phyloP scores from a whole-genome alignment of 2,888 invertebrate species.

The Drosophila flavopinicola region DNA sequence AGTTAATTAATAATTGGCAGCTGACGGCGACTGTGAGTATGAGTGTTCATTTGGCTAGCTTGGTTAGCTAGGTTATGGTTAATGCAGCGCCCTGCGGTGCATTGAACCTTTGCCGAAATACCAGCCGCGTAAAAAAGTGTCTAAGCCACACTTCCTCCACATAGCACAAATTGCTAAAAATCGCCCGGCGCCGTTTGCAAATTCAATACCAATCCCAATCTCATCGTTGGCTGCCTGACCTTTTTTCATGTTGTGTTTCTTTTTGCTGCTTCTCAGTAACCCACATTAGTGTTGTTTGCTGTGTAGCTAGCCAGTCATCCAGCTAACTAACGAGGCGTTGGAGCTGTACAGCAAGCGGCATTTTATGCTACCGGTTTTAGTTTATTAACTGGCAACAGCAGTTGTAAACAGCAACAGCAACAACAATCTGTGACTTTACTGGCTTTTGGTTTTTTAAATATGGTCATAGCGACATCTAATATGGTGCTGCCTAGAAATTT shows the following conservation, averaged over 20 bases:
- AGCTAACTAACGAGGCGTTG: slow-evolving; percentile 41
- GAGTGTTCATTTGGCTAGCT: slow-evolving; percentile 8
- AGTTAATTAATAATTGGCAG: slow-evolving; percentile 65
- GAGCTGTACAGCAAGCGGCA: slow-evolving; percentile 53
- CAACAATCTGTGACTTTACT: slow-evolving; percentile 60
- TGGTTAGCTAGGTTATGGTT: no score
- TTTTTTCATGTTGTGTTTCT: slow-evolving; percentile 17
- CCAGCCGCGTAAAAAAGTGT: not conserved
- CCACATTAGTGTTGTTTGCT: slow-evolving; percentile 40
- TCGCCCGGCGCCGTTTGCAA: slow-evolving; percentile 23
- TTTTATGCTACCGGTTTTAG: slow-evolving; percentile 74
- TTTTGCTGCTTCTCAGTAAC: slow-evolving; percentile 3
- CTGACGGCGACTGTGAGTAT: slow-evolving; percentile 11
- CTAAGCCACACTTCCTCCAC: not conserved
- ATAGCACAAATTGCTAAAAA: slow-evolving; percentile 36
- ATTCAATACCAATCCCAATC: slow-evolving; percentile 30
- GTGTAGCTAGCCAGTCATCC: slow-evolving; percentile 27
- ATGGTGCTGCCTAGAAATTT: slow-evolving; percentile 66
- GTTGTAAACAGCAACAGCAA: slow-evolving; percentile 20
- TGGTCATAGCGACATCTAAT: slow-evolving; percentile 64
- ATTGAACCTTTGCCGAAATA: slow-evolving; percentile 57
- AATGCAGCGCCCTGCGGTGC: slow-evolving; percentile 48
- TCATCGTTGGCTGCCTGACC: slow-evolving; percentile 21
- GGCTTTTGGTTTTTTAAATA: slow-evolving; percentile 60
- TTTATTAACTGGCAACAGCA: slow-evolving; percentile 68